A percentile compares a stretch with the other conserved stretches of the same genome.
These are phyloP conservation scores for Pedicia rivosa DNA, from an alignment of 2,888 invertebrate species.

Conservation along the genomic window DNA sequence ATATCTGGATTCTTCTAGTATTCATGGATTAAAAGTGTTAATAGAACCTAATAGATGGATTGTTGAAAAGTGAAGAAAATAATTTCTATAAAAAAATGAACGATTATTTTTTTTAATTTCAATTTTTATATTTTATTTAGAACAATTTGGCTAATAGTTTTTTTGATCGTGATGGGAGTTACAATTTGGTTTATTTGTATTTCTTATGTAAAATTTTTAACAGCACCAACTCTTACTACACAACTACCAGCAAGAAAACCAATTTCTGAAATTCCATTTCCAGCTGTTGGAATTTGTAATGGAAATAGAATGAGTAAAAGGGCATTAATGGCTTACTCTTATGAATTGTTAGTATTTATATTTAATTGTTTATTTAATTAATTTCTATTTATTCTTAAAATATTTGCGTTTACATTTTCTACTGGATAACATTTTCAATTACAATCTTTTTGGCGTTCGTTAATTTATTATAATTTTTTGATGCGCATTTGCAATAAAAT, in stretches of 20 bases:
- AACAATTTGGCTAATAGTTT: neutral
- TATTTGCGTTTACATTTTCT: too few relatives aligned
- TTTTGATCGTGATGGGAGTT: neutral
- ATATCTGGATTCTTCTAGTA: neutral
- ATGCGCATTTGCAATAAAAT: too few relatives aligned
- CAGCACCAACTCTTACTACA: neutral
- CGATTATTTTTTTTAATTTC: too few relatives aligned
- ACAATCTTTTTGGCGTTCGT: too few relatives aligned
- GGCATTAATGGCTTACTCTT: too few relatives aligned
- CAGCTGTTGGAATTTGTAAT: constrained; percentile 37
- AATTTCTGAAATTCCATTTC: constrained; percentile 29
- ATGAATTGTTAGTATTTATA: too few relatives aligned
- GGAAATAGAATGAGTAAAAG: too few relatives aligned
- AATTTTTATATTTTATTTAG: neutral
- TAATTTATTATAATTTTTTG: too few relatives aligned
- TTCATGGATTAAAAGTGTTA: neutral
- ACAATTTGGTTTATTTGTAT: constrained; percentile 1
- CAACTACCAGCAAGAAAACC: constrained; percentile 1
- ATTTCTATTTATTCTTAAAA: too few relatives aligned
- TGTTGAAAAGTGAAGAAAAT: neutral
- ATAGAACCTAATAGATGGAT: neutral
- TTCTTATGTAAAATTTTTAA: neutral
- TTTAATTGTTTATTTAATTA: too few relatives aligned
- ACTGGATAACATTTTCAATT: too few relatives aligned
- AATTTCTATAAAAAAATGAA: neutral